These are phyloP conservation scores for Oriolus oriolus DNA, from an alignment of 2,113 vertebrate species.

Conservation along the genomic window DNA sequence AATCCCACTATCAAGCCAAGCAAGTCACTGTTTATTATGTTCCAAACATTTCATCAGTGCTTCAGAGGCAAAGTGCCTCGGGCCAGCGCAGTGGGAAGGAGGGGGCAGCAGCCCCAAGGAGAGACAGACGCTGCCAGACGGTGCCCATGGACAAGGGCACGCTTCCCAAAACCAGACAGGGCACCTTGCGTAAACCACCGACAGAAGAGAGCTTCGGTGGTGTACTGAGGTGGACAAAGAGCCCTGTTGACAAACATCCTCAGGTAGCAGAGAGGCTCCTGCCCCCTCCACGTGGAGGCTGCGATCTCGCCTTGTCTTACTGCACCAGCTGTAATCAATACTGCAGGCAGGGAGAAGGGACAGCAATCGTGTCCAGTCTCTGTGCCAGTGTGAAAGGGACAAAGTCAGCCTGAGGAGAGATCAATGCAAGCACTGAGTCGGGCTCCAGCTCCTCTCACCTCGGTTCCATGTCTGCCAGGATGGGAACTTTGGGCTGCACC, in stretches of 20 bases:
- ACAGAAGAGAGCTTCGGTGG: background rate
- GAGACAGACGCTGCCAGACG: background rate
- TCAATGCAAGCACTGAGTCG: accelerated
- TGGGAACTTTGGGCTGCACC: background rate
- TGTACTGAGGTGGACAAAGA: background rate
- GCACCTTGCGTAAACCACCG: background rate
- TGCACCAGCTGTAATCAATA: background rate
- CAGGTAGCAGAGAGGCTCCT: background rate
- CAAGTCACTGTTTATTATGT: background rate
- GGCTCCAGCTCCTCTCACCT: background rate
- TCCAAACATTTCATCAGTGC: background rate
- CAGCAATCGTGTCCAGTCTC: background rate
- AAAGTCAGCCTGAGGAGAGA: background rate
- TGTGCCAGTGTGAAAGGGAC: background rate
- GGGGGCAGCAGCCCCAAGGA: background rate
- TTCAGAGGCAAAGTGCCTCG: background rate
- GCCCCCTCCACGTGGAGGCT: background rate
- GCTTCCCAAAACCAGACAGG: background rate
- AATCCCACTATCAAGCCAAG: background rate
- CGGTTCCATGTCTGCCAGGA: background rate
- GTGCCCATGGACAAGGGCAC: background rate
- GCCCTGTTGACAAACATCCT: background rate
- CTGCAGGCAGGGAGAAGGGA: background rate
- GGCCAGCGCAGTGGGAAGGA: background rate
- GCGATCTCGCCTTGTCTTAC: background rate